Conservation (phyloP, 2,113 vertebrate genomes). For the Pithys albifrons region DNA sequence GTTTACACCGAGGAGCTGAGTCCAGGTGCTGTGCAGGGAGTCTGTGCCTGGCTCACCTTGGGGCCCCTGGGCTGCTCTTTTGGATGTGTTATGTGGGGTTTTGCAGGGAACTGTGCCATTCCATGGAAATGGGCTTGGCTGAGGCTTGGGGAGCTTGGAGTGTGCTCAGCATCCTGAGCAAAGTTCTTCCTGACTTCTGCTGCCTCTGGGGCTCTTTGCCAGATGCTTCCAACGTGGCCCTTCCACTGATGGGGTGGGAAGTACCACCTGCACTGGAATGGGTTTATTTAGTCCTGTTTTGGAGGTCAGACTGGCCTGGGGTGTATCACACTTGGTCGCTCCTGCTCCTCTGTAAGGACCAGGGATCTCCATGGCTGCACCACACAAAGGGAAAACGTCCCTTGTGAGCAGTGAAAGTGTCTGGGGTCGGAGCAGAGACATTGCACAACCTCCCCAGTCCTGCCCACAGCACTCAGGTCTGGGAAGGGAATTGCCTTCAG, state of each 20-base stretch:
- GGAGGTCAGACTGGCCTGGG: background rate
- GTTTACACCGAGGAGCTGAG: rapidly evolving
- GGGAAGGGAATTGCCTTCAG: background rate
- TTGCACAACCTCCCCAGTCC: background rate
- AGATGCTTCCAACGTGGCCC: rapidly evolving
- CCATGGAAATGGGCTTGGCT: background rate
- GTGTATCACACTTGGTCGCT: background rate
- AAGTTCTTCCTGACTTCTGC: background rate
- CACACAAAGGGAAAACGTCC: background rate
- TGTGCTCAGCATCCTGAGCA: rapidly evolving
- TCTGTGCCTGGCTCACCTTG: background rate
- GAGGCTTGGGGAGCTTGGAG: background rate
- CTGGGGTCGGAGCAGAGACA: background rate
- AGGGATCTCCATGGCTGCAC: background rate
- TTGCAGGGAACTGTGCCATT: rapidly evolving
- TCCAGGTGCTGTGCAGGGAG: background rate
- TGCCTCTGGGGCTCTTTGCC: background rate
- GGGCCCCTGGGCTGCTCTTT: background rate
- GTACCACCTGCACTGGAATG: rapidly evolving
- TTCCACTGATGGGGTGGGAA: background rate
- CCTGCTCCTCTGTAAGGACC: background rate
- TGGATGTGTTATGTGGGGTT: rapidly evolving
- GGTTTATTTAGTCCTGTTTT: rapidly evolving
- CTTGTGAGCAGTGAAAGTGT: background rate
- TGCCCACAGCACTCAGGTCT: rapidly evolving